phyloP scores from a whole-genome alignment of 2,888 invertebrate genomes.

The Alloplasta piceator region DNA sequence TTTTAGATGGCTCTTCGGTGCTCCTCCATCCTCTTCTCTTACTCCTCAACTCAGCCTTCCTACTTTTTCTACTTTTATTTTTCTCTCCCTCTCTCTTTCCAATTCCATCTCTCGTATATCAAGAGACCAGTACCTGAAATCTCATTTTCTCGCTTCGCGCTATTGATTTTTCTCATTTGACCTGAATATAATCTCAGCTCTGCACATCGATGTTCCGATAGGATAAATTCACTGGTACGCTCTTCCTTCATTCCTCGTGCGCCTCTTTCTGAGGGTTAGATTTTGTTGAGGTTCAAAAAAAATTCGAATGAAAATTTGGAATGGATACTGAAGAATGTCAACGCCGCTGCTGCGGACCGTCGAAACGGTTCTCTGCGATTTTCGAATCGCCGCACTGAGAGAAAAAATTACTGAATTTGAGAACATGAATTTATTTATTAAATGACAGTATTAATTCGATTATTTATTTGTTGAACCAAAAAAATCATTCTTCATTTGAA shows the following conservation, averaged over 20 bases:
- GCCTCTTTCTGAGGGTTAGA: too few species aligned
- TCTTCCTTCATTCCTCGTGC: background rate
- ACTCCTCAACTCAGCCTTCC: background rate
- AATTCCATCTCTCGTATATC: conserved; percentile 56
- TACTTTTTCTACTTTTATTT: conserved; percentile 45
- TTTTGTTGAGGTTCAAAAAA: too few species aligned
- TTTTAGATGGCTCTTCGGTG: conserved; percentile 75
- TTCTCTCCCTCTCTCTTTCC: conserved; percentile 24
- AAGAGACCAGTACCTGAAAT: conserved; percentile 70
- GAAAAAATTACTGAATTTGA: too few species aligned
- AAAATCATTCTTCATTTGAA: too few species aligned
- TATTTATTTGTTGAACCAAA: too few species aligned
- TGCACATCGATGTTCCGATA: conserved; percentile 9
- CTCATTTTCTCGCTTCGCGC: conserved; percentile 71
- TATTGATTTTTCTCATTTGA: conserved; percentile 75
- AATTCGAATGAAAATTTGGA: too few species aligned
- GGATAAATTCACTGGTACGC: conserved; percentile 21
- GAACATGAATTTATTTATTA: too few species aligned
- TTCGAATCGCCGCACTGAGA: background rate
- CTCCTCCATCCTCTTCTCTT: conserved; percentile 65
- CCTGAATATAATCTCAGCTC: conserved; percentile 58
- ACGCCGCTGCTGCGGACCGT: conserved; percentile 8
- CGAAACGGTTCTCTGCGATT: background rate
- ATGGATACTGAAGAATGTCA: conserved; percentile 5
- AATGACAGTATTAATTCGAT: too few species aligned